A percentile compares a stretch with the other conserved stretches of the same genome.
phyloP scores from a whole-genome alignment of 2,113 vertebrate genomes.

The Condylura cristata region DNA sequence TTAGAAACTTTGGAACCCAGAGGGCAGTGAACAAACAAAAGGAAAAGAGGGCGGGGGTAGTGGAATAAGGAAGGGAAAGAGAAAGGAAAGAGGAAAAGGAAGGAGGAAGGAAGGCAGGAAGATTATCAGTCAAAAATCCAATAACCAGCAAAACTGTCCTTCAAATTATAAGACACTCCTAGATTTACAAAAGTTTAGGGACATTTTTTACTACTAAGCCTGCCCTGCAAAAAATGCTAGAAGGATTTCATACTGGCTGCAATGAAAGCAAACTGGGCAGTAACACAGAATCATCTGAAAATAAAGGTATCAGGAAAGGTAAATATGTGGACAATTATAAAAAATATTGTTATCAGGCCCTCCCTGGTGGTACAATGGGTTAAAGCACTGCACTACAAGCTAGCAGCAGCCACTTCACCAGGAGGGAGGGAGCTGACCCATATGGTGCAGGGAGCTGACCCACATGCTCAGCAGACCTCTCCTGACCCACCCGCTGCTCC shows the following conservation, averaged over 20 bases:
- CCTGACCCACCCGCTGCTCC: too few species aligned
- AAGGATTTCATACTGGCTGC: not conserved
- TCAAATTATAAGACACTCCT: not conserved
- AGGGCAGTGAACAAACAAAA: not conserved
- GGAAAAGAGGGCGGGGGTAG: too few species aligned
- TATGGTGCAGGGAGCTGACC: too few species aligned
- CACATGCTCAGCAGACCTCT: too few species aligned
- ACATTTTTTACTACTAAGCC: not conserved
- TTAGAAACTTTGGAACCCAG: conserved; percentile 25
- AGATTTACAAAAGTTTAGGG: not conserved
- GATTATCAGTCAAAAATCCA: not conserved
- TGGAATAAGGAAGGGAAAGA: not conserved
- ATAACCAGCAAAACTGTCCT: not conserved
- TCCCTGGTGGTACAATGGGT: too few species aligned
- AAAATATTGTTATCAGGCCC: not conserved
- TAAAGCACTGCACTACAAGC: too few species aligned
- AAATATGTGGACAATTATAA: not conserved
- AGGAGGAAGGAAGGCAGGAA: not conserved
- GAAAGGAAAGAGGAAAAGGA: not conserved
- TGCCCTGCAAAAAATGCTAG: not conserved
- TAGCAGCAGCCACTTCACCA: too few species aligned
- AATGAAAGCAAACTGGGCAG: not conserved
- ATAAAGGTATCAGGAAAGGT: not conserved
- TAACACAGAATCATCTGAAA: not conserved
- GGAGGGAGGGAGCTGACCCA: too few species aligned